phyloP scores from a whole-genome alignment of 1,140 invertebrate species.

The Phortica variegata region DNA sequence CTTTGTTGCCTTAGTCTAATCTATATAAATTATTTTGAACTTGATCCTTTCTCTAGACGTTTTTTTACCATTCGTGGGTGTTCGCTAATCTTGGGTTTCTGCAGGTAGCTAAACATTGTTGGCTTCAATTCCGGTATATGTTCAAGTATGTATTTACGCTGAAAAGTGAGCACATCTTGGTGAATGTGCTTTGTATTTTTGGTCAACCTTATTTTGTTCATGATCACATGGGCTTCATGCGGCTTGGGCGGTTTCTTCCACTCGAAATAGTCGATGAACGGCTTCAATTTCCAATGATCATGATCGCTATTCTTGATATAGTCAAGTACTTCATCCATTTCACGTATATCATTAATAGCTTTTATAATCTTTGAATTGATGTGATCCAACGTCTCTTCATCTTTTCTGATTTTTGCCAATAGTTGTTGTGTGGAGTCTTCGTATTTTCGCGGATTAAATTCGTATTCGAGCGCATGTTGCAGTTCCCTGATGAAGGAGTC shows the following conservation, averaged over 20 bases:
- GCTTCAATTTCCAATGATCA: conserved; percentile 9
- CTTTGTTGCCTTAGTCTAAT: conserved; percentile 35
- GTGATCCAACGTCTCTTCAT: background rate
- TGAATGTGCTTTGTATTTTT: background rate
- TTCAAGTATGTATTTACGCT: conserved; percentile 10
- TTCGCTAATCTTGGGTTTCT: too few relatives aligned
- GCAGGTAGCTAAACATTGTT: conserved; percentile 9
- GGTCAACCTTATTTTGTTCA: conserved; percentile 2
- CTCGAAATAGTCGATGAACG: background rate
- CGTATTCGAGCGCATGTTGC: too few relatives aligned
- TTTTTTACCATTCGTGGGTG: too few relatives aligned
- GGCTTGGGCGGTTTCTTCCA: background rate
- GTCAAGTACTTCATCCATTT: conserved; percentile 6
- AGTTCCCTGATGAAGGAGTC: too few relatives aligned
- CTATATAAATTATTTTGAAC: conserved; percentile 50
- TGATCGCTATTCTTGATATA: background rate
- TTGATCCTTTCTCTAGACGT: background rate
- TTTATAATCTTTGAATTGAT: conserved; percentile 14
- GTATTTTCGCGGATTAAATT: too few relatives aligned
- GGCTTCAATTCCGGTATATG: conserved; percentile 15
- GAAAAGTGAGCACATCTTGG: conserved; percentile 2
- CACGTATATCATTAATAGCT: conserved; percentile 15
- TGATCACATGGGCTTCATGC: conserved; percentile 7
- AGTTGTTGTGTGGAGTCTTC: too few relatives aligned
- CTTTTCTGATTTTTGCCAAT: background rate